phyloP scores from a whole-genome alignment of 2,888 invertebrate genomes.

The Nephrotoma flavescens region DNA sequence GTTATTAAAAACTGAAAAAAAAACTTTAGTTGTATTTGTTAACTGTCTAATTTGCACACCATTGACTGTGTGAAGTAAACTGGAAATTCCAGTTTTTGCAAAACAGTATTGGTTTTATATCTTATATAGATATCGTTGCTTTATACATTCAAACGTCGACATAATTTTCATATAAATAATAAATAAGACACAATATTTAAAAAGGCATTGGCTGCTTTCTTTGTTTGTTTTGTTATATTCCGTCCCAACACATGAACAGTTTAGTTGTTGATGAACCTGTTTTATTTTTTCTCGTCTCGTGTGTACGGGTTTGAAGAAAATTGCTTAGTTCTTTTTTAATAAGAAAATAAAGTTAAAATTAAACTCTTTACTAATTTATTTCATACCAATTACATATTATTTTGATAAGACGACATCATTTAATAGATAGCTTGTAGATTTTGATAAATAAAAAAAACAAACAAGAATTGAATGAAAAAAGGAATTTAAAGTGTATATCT shows the following conservation, averaged over 20 bases:
- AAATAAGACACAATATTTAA: not conserved
- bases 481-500: no score
- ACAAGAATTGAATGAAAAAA: no score
- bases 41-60: conserved; percentile 4
- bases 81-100: not conserved
- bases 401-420: not conserved
- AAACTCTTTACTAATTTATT: not conserved
- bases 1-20: not conserved
- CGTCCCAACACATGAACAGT: not conserved
- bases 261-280: not conserved
- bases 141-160: not conserved
- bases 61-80: conserved; percentile 2
- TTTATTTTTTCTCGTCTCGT: not conserved
- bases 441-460: no score
- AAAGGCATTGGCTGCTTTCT: conserved; percentile 4
- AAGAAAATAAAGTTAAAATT: not conserved
- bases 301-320: not conserved
- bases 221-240: not conserved
- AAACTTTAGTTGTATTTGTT: not conserved
- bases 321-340: not conserved
- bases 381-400: not conserved
- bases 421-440: not conserved
- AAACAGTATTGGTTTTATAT: not conserved
- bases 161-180: not conserved
- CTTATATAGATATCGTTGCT: not conserved